These are phyloP conservation scores for Peromyscus polionotus DNA, from an alignment of 2,113 vertebrate species.

Conservation along the genomic window DNA sequence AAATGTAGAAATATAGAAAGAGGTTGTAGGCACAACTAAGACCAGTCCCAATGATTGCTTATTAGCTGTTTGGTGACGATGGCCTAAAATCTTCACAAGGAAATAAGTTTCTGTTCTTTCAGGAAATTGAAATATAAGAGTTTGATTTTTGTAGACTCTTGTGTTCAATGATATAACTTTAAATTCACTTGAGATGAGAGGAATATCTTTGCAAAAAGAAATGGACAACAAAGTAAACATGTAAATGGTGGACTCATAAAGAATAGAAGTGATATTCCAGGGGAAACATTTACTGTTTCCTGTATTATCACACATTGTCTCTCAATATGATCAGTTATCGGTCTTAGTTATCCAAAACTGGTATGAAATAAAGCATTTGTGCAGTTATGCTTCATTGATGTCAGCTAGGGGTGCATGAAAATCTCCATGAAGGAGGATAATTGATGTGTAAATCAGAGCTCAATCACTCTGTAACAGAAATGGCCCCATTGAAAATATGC, in stretches of 20 bases:
- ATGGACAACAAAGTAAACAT: slow-evolving; percentile 83
- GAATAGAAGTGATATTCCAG: slow-evolving; percentile 86
- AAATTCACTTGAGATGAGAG: slow-evolving; percentile 72
- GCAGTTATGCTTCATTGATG: slow-evolving; percentile 88
- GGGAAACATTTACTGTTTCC: slow-evolving; percentile 86
- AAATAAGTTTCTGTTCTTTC: slow-evolving; percentile 45
- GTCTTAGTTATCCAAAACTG: slow-evolving; percentile 87
- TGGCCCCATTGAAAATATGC: slow-evolving; percentile 88
- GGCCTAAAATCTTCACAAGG: background rate
- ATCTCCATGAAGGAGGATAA: slow-evolving; percentile 90
- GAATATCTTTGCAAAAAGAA: slow-evolving; percentile 62
- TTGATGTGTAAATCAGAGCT: slow-evolving; percentile 91
- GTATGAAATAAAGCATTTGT: slow-evolving; percentile 88
- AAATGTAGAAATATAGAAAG: slow-evolving; percentile 64
- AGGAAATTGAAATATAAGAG: slow-evolving; percentile 63
- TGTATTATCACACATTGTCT: slow-evolving; percentile 85
- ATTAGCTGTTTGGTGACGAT: slow-evolving; percentile 38
- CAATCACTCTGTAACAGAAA: slow-evolving; percentile 90
- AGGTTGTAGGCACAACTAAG: slow-evolving; percentile 73
- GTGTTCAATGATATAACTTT: slow-evolving; percentile 23
- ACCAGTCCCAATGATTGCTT: slow-evolving; percentile 51
- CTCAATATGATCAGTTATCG: slow-evolving; percentile 88
- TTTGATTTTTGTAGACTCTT: slow-evolving; percentile 35
- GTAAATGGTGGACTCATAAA: slow-evolving; percentile 79
- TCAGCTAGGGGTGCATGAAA: slow-evolving; percentile 89